Percentiles rank a stretch among this genome's conserved stretches.
phyloP scores from a whole-genome alignment of 2,113 vertebrate species.

The Phalacrocorax brasilianus region DNA sequence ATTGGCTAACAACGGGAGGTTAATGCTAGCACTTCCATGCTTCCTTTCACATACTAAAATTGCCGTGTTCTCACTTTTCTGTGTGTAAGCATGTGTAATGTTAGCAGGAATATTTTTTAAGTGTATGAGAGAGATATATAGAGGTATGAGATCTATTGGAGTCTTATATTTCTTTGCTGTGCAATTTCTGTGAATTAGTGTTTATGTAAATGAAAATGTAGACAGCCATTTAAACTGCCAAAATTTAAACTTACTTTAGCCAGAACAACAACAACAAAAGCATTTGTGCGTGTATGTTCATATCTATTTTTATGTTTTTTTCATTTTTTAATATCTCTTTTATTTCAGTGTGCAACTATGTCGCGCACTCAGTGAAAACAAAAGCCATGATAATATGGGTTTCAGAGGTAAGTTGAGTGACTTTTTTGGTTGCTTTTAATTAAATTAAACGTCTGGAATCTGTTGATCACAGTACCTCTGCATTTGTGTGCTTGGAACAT shows the following conservation, averaged over 20 bases:
- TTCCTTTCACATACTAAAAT: background rate
- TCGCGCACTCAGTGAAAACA: slow-evolving; percentile 86
- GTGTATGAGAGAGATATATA: background rate
- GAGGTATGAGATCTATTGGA: accelerated
- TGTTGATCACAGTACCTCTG: background rate
- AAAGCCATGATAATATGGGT: slow-evolving; percentile 82
- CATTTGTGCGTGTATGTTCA: background rate
- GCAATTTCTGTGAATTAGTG: background rate
- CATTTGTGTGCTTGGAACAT: background rate
- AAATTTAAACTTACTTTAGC: background rate
- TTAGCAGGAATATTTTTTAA: background rate
- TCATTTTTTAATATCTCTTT: slow-evolving; percentile 2
- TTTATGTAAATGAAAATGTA: background rate
- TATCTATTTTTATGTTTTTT: background rate
- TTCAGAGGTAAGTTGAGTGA: slow-evolving; percentile 82
- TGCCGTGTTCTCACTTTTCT: background rate
- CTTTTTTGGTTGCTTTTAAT: background rate
- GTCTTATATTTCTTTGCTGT: background rate
- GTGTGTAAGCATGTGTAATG: background rate
- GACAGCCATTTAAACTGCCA: background rate
- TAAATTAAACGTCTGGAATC: background rate
- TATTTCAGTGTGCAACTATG: slow-evolving; percentile 89
- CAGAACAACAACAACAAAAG: background rate
- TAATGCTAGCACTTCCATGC: background rate
- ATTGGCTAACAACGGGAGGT: background rate